Evolutionary conservation across 2,888 invertebrate genomes (phyloP), one percentile per base, ranked within the genome.

Genomic region (Thymelicus sylvestris): DNA sequence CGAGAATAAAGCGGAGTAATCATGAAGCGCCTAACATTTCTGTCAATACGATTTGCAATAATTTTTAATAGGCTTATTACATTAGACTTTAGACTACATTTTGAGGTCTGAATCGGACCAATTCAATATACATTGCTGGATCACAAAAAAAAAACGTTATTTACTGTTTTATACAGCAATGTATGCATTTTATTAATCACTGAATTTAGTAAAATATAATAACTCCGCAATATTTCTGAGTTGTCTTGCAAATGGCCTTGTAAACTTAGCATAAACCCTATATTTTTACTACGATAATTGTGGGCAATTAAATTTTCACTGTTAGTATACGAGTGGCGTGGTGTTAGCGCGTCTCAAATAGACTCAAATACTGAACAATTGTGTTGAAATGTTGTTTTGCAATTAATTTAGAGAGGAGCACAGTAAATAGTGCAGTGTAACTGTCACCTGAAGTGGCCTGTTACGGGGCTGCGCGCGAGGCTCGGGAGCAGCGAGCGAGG

Each of bases 371-470:
- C 52, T 52, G 8, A 52, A 52, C 19, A 31, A 57, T 38, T 57
- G 38, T n/a, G 57, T 38, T 31, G 57, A 57, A 57, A 57, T 19
- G n/a, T 52, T 38, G 8, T 55, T 55, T 55, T 15, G 38, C 12
- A 55, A n/a, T 55, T 38, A 48, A 55, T 12, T 65, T 41, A 15
- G n/a, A 39, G 10, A 65, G 50, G 19, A 41, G 55, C 55, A 24
- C 39, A 19, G 13, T 15, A 65, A 41, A 55, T 65, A 39, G 31
- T 7, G 24, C 38, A 48, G 50, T n/a, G 62, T 44, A 67, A 62
- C 15, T 67, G 67, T 62, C 67, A 61, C 52, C 41, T 67, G 67
- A 52, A 55, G 67, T 50, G 44, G 24, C 61, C 52, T 52, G 67
- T 61, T 60, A 67, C 41, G n/a, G 6, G 48, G 44, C 31, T 52